Conservation (phyloP, 2,113 vertebrate species). For the Hylia prasina region DNA sequence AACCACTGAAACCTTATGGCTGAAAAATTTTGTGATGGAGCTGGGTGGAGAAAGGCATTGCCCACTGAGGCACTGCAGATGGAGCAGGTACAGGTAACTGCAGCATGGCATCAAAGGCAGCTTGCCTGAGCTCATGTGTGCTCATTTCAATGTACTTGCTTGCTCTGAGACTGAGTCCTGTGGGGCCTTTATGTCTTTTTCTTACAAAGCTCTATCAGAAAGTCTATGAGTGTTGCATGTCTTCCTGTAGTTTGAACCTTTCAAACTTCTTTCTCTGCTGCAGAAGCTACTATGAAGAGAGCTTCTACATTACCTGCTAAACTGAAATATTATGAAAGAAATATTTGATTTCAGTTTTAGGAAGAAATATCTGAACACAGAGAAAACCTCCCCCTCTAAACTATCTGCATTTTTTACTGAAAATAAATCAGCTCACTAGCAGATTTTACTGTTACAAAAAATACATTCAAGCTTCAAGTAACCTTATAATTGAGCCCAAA, state of each 20-base stretch:
- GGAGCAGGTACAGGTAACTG: not conserved
- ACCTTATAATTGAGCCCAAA: not conserved
- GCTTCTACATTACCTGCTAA: not conserved
- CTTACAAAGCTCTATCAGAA: not conserved
- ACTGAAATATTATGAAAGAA: not conserved
- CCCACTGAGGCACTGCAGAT: not conserved
- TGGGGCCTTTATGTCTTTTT: no score
- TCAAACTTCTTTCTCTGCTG: not conserved
- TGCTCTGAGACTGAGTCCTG: not conserved
- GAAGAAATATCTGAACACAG: not conserved
- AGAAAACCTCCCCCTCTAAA: not conserved
- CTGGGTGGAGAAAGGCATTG: not conserved
- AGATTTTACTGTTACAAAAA: not conserved
- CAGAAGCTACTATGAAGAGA: not conserved
- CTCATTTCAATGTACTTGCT: not conserved
- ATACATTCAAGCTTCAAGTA: not conserved
- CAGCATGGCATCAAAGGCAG: not conserved
- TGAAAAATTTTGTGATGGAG: not conserved
- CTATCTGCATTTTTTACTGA: not conserved
- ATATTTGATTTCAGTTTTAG: not conserved
- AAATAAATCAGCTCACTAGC: not conserved
- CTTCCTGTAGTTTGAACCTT: not conserved
- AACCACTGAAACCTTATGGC: not conserved
- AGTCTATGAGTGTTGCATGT: accelerated
- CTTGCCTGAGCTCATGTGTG: not conserved